Evolutionary conservation across 2,888 invertebrate genomes (phyloP).

Genomic region (Dusona sp.): DNA sequence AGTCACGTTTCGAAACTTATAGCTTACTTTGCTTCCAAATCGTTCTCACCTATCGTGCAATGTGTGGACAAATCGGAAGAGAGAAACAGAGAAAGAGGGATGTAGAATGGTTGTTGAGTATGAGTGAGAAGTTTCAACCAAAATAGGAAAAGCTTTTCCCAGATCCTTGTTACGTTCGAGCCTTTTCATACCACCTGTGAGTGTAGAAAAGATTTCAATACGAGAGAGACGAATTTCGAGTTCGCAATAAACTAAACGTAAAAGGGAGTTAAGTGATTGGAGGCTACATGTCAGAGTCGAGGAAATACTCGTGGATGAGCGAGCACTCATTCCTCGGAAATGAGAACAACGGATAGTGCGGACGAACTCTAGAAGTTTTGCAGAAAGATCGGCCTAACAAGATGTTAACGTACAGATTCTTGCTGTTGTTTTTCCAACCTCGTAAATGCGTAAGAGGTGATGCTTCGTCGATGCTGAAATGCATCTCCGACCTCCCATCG

Average conservation of each 20-base stretch:
- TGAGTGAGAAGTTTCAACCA: not conserved
- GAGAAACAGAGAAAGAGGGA: not conserved
- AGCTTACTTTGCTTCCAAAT: constrained; percentile 52
- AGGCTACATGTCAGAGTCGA: constrained; percentile 60
- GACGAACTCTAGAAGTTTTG: constrained; percentile 33
- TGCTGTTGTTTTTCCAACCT: constrained; percentile 39
- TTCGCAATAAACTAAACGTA: constrained; percentile 79
- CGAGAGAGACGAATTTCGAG: constrained; percentile 37
- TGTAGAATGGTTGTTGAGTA: not conserved
- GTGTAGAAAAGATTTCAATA: not conserved
- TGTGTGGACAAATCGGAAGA: constrained; percentile 20
- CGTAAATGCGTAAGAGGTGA: constrained; percentile 67
- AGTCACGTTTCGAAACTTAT: constrained; percentile 62
- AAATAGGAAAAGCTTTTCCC: constrained; percentile 58
- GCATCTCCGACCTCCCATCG: constrained; percentile 2
- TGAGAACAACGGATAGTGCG: constrained; percentile 24
- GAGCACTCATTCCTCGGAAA: constrained; percentile 16
- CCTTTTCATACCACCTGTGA: not conserved
- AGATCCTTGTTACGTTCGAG: constrained; percentile 56
- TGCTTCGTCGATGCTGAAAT: constrained; percentile 54
- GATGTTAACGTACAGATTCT: constrained; percentile 55
- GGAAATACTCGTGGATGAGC: constrained; percentile 50
- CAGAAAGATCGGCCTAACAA: constrained; percentile 31
- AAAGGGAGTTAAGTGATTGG: constrained; percentile 79
- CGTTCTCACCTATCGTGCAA: constrained; percentile 54